Percentiles rank a stretch among this genome's conserved stretches.
Evolutionary conservation across 2,888 invertebrate species (phyloP).

Genomic region (Gastracanthus pulcherrimus): DNA sequence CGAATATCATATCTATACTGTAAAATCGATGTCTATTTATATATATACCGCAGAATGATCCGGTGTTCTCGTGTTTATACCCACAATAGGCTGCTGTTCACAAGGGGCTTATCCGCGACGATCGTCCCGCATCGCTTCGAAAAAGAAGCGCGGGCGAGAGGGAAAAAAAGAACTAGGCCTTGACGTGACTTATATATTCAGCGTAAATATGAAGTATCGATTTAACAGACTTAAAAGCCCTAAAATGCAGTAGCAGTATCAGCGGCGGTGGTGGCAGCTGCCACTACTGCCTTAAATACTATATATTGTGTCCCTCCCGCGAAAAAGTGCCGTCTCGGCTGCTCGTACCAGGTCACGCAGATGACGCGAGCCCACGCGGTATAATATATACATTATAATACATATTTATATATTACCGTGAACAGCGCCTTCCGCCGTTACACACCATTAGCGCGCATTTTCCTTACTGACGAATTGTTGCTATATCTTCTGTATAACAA

Average conservation of each 20-base stretch:
- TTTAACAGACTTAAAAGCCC: conserved; percentile 50
- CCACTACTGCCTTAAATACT: neutral
- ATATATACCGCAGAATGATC: neutral
- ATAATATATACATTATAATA: neutral
- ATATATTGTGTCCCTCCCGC: neutral
- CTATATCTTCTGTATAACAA: neutral
- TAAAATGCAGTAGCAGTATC: no score
- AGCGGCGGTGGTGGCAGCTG: neutral
- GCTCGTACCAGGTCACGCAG: conserved; percentile 35
- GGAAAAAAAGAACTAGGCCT: conserved; percentile 37
- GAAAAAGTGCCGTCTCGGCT: conserved; percentile 1
- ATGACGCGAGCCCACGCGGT: neutral
- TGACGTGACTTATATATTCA: conserved; percentile 45
- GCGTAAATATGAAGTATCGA: conserved; percentile 55
- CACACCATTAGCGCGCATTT: neutral
- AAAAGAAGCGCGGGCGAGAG: neutral
- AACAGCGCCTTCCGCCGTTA: no score
- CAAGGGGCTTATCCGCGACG: neutral
- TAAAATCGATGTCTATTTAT: neutral
- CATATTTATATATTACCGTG: no score
- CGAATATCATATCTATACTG: neutral
- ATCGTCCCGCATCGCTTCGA: neutral
- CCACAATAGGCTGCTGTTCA: neutral
- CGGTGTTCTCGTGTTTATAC: neutral
- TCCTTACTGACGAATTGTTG: neutral